Evolutionary conservation across 1,140 invertebrate species (phyloP).

Genomic region (Zaprionus ghesquierei): DNA sequence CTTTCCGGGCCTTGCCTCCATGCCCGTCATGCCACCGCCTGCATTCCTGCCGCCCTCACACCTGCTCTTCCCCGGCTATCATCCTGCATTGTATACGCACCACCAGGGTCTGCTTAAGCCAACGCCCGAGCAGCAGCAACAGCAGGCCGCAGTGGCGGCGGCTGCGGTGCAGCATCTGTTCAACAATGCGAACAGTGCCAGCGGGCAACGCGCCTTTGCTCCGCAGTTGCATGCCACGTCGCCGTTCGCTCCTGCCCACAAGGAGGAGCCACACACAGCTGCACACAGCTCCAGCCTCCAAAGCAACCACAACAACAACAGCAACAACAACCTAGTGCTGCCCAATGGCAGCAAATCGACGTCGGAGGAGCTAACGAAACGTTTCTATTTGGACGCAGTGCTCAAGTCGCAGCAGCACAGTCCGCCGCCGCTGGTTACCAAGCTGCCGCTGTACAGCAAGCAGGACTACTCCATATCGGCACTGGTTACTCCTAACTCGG

Average conservation of each 20-base stretch:
- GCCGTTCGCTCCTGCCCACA: slow-evolving; percentile 37
- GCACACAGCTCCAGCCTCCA: slow-evolving; percentile 17
- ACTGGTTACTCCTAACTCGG: slow-evolving; percentile 76
- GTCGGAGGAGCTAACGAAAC: slow-evolving; percentile 86
- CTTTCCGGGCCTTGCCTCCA: slow-evolving; percentile 85
- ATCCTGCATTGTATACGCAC: slow-evolving; percentile 86
- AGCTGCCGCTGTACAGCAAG: slow-evolving; percentile 61
- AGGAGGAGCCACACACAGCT: slow-evolving; percentile 32
- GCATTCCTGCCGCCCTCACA: slow-evolving; percentile 86
- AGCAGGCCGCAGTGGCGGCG: slow-evolving; percentile 69
- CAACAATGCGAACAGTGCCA: slow-evolving; percentile 59
- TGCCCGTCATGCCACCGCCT: slow-evolving; percentile 87
- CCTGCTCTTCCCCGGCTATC: slow-evolving; percentile 87
- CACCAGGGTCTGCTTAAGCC: slow-evolving; percentile 85
- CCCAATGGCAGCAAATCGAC: slow-evolving; percentile 65
- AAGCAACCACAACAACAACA: slow-evolving; percentile 54
- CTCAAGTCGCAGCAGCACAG: slow-evolving; percentile 86
- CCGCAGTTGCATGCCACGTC: slow-evolving; percentile 33
- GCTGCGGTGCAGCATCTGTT: slow-evolving; percentile 76
- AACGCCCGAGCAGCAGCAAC: slow-evolving; percentile 73
- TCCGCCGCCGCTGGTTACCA: slow-evolving; percentile 61
- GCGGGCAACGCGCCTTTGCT: slow-evolving; percentile 51
- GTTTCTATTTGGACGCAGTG: slow-evolving; percentile 89
- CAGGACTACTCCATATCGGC: slow-evolving; percentile 77
- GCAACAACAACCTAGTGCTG: slow-evolving; percentile 63